Base-by-base conservation (phyloP, 2,113 vertebrate genomes). In the Phylloscopus whistleri region DNA sequence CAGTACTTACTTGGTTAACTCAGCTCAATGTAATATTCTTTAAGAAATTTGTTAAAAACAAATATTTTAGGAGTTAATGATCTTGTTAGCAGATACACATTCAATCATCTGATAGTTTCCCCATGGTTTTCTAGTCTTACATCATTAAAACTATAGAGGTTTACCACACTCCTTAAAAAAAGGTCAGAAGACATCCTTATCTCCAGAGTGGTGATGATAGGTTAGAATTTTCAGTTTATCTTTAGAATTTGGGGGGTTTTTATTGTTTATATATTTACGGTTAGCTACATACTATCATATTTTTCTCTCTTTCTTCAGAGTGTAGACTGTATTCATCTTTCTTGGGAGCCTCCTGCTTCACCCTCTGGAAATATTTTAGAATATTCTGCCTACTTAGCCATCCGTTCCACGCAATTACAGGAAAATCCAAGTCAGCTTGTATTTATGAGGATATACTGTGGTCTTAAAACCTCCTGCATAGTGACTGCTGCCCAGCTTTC, bases 311-410 rank as follows among this genome's bases (percentile, higher is more conserved):
- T 77, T 92, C 84, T 91, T 60, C 85, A 99, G 99, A 99, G 97
- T 30, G 98, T 97, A 23, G 99, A 99, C 79, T 98, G 98, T 3
- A 99, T 99, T 80, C 98, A 99, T 87, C 99, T 99, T 96, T 99
- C 99, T 28, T 99, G 99, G 99, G 99, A 99, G 91, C 98, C 99
- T 60, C 99, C 99, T n/a, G 93, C 98, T 51, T 99, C 99, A 46
- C 98, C 98, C 13, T 99, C 99, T 11, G 99, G 99, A 68, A 99
- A 99, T 95, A 99, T 99, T 96, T 95, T 99, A 90, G 99, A 99
- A 95, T 99, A 99, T 92, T 99, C 99, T 63, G 99, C 99, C 95
- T 99, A 99, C 87, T 97, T 99, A 97, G 99, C 99, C 7, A 99
- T 99, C 93, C 99, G 98, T 95, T 99, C 99, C 95, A 98, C 98